Base-by-base conservation (phyloP, 1,140 invertebrate species). In the Diabrotica virgifera region DNA sequence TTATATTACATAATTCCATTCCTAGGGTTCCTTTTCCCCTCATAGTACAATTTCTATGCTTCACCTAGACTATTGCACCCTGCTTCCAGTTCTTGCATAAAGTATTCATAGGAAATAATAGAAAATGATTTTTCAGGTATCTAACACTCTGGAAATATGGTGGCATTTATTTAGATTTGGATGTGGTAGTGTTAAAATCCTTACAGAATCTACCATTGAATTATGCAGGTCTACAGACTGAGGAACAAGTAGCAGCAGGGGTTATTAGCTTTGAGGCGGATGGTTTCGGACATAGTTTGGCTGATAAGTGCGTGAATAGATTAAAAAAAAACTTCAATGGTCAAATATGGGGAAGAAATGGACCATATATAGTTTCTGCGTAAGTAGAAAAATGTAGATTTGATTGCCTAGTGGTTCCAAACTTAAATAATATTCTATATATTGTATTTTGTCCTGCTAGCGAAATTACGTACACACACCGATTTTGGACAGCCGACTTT, bases 151-250 rank as follows among this genome's bases (percentile, higher is more conserved):
- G 87, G 82, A 91, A 90, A 73, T 91, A 84, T 63, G 89, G 90
- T 36, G 91, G 91, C 0, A 86, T 90, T 51, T 92, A 92, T 75
- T 74, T 93, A 50, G 91, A 94, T 68, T 76, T 91, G 62, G 91
- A 93, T 72, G 85, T 92, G 0, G 84, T 93, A 7, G 82, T 91
- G 3, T 83, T 84, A 7, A 87, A 84, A 67, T 83, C 80, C 14
- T 76, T 90, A 52, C 82, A 86, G 40, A 73, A 82, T 9, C 73
- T 90, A 13, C 79, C 76, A 2, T 76, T 74, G 2, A 88, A 90
- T 76, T 90, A 85, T 77, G 86, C 85, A 0, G 87, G 87, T 0
- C 84, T 85, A 7, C 87, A 90, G 74, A 85, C 83, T 5, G 79
- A 80, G 55, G 76, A 78, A 1, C 74, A 82, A 37, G 81, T 91